Base-by-base conservation (phyloP, 2,113 vertebrate species). In the Myrmecobius fasciatus region DNA sequence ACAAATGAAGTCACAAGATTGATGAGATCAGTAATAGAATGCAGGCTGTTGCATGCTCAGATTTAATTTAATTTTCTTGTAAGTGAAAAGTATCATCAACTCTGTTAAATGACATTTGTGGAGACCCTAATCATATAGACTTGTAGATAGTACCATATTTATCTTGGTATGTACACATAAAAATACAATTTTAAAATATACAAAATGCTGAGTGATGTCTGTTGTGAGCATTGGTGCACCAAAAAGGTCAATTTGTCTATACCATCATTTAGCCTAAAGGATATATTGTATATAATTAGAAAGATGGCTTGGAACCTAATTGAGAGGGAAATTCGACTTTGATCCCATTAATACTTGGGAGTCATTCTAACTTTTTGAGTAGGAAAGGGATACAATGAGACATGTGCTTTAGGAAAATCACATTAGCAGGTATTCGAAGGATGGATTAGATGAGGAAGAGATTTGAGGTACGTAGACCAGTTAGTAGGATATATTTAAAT, bases 21-120 rank as follows among this genome's bases (percentile, higher is more conserved):
- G 91, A 24, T 96, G 31, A 26, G 89, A 43, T 22, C 95, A 89
- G 92, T 93, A 90, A 49, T 52, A 89, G 31, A n/a, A 75, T 75
- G 14, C 67, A 83, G 20, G 67, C 67, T 83, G 46, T 92, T 92
- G 53, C 2, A 47, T 60, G 43, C 83, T 94, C 97, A 49, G 94
- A 89, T 91, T 43, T 95, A 51, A 90, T 91, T 52, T 92, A 60
- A 60, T 94, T 83, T 93, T n/a, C 8, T 25, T 93, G 94, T 67
- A 53, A 47, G 54, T 94, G 91, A 56, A 47, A 91, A 2, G 22
- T 48, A 46, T 92, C 91, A 49, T 93, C 91, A 60, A 25, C 91
- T 4, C 94, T 94, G 22, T 53, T 96, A 3, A 17, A 25, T 96
- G 51, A 88, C 89, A 93, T 83, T 94, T 93, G n/a, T 95, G 36